These are phyloP conservation scores for Pachyramphus minor DNA, from an alignment of 2,113 vertebrate genomes.

Conservation along the genomic window DNA sequence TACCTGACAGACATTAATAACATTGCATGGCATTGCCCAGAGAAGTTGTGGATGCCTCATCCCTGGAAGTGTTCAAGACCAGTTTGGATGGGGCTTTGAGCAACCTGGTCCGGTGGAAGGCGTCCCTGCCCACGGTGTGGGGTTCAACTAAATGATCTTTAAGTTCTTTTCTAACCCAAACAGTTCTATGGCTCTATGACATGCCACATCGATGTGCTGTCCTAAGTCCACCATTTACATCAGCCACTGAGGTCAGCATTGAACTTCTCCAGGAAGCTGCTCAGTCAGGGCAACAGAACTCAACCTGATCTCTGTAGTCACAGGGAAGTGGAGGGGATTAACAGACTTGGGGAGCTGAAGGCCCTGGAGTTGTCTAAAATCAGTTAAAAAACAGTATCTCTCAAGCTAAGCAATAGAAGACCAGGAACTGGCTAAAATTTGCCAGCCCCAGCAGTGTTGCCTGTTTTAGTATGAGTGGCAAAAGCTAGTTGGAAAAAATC, in stretches of 20 bases:
- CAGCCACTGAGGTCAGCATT: not conserved
- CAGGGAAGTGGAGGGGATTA: not conserved
- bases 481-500: not conserved
- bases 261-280: not conserved
- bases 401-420: not conserved
- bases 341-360: not conserved
- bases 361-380: not conserved
- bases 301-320: not conserved
- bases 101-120: not conserved
- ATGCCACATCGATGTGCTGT: not conserved
- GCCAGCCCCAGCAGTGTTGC: not conserved
- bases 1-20: not conserved
- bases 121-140: accelerated
- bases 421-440: not conserved
- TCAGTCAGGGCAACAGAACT: not conserved
- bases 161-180: not conserved
- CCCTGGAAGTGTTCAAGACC: not conserved
- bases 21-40: not conserved
- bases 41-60: not conserved
- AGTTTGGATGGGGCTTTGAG: not conserved
- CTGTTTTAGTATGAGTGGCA: not conserved
- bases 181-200: not conserved
- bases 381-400: not conserved
- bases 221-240: not conserved
- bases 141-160: not conserved